Percentiles rank a stretch among this genome's conserved stretches.
phyloP scores from a whole-genome alignment of 2,888 invertebrate genomes.

The Lycophotia porphyrea region DNA sequence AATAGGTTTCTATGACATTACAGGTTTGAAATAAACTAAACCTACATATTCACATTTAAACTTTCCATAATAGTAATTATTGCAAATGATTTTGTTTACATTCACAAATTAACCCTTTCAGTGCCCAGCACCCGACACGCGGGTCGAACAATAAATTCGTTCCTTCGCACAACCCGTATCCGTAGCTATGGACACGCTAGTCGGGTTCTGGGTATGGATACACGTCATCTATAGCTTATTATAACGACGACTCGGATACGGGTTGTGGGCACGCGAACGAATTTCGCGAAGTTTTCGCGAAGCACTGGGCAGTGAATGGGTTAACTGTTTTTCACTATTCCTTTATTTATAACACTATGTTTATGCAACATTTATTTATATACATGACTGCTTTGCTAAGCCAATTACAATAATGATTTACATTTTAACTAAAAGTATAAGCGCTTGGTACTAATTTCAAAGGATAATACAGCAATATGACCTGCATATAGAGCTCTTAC shows the following conservation, averaged over 20 bases:
- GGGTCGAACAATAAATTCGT: no score
- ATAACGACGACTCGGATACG: no score
- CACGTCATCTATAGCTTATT: no score
- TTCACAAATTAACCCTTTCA: conserved; percentile 35
- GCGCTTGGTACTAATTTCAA: conserved; percentile 63
- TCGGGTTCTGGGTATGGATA: no score
- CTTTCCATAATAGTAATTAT: conserved; percentile 21
- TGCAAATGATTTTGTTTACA: conserved; percentile 40
- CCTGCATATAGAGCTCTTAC: conserved; percentile 54
- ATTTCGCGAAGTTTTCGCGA: no score
- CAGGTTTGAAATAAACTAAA: conserved; percentile 39
- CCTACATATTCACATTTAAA: conserved; percentile 37
- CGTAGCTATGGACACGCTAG: no score
- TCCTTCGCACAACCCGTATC: no score
- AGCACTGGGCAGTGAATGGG: no score
- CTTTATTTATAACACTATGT: conserved; percentile 38
- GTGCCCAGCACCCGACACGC: no score
- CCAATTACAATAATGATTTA: conserved; percentile 60
- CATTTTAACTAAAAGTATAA: conserved; percentile 57
- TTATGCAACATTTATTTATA: conserved; percentile 53
- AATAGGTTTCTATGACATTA: conserved; percentile 31
- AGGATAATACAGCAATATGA: conserved; percentile 61
- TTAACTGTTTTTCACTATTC: conserved; percentile 4
- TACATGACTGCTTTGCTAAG: conserved; percentile 60
- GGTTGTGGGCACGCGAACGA: no score